Evolutionary conservation across 2,797 vertebrate genomes (phyloP).

Genomic region (Ceyx erithaca): DNA sequence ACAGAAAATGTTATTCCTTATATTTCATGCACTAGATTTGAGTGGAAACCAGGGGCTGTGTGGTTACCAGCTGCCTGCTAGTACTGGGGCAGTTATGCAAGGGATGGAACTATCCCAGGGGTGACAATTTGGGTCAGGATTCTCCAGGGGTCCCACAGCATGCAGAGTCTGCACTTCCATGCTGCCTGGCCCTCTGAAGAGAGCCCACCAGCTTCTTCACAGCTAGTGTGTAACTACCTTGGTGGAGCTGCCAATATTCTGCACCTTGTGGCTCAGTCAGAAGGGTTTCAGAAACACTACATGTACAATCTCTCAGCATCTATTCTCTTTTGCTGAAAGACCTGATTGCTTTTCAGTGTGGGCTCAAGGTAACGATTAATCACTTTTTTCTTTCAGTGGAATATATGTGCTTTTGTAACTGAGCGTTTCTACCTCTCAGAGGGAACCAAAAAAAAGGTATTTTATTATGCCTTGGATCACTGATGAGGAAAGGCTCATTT

Average conservation of each 20-base stretch:
- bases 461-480: constrained; percentile 41
- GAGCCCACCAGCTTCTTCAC: not conserved
- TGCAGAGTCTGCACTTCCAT: not conserved
- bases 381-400: constrained; percentile 20
- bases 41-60: not conserved
- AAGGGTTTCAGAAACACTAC: not conserved
- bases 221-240: not conserved
- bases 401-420: not conserved
- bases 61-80: not conserved
- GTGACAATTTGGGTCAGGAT: not conserved
- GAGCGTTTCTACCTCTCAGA: constrained; percentile 26
- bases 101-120: not conserved
- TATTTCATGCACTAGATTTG: not conserved
- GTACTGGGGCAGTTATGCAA: not conserved
- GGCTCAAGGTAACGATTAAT: constrained; percentile 25
- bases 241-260: not conserved
- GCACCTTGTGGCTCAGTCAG: not conserved
- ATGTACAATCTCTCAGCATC: not conserved
- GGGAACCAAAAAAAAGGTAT: not conserved
- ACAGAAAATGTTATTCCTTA: not conserved
- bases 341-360: not conserved
- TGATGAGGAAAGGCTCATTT: constrained; percentile 56
- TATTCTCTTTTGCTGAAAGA: not conserved
- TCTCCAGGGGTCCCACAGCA: not conserved
- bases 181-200: not conserved